phyloP scores from a whole-genome alignment of 2,888 invertebrate genomes.

The Lasius platythorax region DNA sequence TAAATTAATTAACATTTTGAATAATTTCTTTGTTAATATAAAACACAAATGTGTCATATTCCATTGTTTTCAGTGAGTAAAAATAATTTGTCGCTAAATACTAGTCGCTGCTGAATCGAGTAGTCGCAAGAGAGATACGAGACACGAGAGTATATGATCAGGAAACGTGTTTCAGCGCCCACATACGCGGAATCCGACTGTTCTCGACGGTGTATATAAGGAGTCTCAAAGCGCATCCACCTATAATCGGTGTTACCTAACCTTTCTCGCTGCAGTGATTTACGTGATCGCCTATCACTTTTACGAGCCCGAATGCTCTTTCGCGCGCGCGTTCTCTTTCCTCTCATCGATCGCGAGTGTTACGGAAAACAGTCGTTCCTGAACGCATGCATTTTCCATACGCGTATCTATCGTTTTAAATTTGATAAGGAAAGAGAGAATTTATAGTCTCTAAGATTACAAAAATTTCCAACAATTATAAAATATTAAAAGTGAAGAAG shows the following conservation, averaged over 20 bases:
- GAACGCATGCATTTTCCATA: background rate
- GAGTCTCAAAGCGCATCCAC: constrained; percentile 61
- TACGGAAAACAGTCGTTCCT: background rate
- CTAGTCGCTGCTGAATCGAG: background rate
- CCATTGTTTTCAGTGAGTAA: background rate
- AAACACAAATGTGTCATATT: background rate
- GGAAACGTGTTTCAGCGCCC: constrained; percentile 55
- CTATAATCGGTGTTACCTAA: constrained; percentile 69
- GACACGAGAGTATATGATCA: constrained; percentile 41
- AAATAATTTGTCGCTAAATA: background rate
- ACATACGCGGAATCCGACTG: constrained; percentile 60
- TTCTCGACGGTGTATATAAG: constrained; percentile 46
- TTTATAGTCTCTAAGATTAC: background rate
- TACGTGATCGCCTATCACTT: constrained; percentile 62
- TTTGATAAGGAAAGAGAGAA: background rate
- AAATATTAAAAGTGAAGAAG: background rate
- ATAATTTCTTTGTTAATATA: background rate
- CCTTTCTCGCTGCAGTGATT: constrained; percentile 57
- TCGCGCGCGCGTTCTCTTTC: constrained; percentile 30
- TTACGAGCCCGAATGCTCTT: constrained; percentile 61
- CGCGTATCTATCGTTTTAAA: background rate
- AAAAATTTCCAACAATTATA: background rate
- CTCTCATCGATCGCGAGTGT: constrained; percentile 26
- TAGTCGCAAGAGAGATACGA: background rate
- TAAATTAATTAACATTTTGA: background rate